These are phyloP conservation scores for Drosophila barbarae DNA, from an alignment of 2,888 invertebrate genomes.

Conservation along the genomic window DNA sequence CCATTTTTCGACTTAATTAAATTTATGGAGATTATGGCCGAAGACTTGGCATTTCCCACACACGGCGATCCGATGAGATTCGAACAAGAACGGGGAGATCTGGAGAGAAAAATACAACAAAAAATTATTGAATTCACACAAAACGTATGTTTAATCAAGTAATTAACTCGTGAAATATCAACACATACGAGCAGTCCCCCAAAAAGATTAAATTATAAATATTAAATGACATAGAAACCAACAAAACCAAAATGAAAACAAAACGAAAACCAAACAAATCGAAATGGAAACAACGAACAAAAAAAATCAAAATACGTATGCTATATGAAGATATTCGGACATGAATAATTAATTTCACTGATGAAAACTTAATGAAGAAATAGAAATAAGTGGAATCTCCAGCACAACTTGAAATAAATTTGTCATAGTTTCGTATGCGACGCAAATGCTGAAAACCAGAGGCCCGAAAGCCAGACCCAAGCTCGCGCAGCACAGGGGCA, in stretches of 20 bases:
- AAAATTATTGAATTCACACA: slow-evolving; percentile 28
- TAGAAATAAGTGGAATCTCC: slow-evolving; percentile 64
- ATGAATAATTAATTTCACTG: slow-evolving; percentile 76
- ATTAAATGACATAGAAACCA: slow-evolving; percentile 69
- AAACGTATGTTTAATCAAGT: slow-evolving; percentile 69
- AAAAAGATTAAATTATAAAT: slow-evolving; percentile 69
- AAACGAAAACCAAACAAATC: slow-evolving; percentile 31
- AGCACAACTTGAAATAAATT: slow-evolving; percentile 69
- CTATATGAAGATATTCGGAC: slow-evolving; percentile 73
- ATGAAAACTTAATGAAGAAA: slow-evolving; percentile 76
- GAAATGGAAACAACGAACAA: slow-evolving; percentile 25
- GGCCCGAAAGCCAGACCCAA: slow-evolving; percentile 37
- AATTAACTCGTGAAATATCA: slow-evolving; percentile 74
- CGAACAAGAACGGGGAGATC: slow-evolving; percentile 4
- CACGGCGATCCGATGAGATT: slow-evolving; percentile 46
- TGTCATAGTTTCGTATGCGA: slow-evolving; percentile 71
- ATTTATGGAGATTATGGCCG: slow-evolving; percentile 58
- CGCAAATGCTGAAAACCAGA: slow-evolving; percentile 67
- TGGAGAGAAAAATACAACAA: slow-evolving; percentile 29
- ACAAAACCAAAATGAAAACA: slow-evolving; percentile 29
- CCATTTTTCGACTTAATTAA: slow-evolving; percentile 54
- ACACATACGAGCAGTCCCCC: slow-evolving; percentile 58
- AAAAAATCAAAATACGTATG: slow-evolving; percentile 42
- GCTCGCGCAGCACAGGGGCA: slow-evolving; percentile 9
- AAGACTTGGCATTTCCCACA: slow-evolving; percentile 61